These are phyloP conservation scores for Platichthys flesus DNA, from an alignment of 2,113 vertebrate species.

Conservation along the genomic window DNA sequence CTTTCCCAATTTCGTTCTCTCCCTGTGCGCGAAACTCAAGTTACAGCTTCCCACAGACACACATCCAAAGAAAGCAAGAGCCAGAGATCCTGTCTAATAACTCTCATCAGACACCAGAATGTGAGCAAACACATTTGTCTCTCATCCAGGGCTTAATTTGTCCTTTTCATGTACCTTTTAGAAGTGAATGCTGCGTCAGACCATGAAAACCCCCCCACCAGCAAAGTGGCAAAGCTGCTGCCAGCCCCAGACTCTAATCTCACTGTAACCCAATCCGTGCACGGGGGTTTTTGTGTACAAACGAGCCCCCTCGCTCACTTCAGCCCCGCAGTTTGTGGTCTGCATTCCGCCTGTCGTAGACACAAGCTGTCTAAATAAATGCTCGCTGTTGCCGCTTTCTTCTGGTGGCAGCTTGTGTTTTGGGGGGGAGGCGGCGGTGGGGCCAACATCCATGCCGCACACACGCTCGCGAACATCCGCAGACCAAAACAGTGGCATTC, in stretches of 20 bases:
- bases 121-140: slow-evolving; percentile 35
- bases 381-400: slow-evolving; percentile 58
- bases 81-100: slow-evolving; percentile 37
- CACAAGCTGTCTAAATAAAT: slow-evolving; percentile 80
- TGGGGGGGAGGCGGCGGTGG: slow-evolving; percentile 25
- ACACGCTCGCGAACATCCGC: slow-evolving; percentile 67
- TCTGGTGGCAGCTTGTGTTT: slow-evolving; percentile 69
- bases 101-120: slow-evolving; percentile 11
- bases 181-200: slow-evolving; percentile 37
- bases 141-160: slow-evolving; percentile 29
- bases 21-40: slow-evolving; percentile 42
- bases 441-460: slow-evolving; percentile 58
- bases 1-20: slow-evolving; percentile 54
- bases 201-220: slow-evolving; percentile 43
- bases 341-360: slow-evolving; percentile 74
- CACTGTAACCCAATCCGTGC: slow-evolving; percentile 67
- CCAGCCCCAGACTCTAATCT: slow-evolving; percentile 60
- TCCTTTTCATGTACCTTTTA: slow-evolving; percentile 48
- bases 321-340: slow-evolving; percentile 67
- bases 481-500: slow-evolving; percentile 66
- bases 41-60: slow-evolving; percentile 38
- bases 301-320: slow-evolving; percentile 66
- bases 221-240: slow-evolving; percentile 54
- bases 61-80: slow-evolving; percentile 33
- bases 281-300: slow-evolving; percentile 60